Base-by-base conservation (phyloP, 2,888 invertebrate genomes). In the Agrilus mali region DNA sequence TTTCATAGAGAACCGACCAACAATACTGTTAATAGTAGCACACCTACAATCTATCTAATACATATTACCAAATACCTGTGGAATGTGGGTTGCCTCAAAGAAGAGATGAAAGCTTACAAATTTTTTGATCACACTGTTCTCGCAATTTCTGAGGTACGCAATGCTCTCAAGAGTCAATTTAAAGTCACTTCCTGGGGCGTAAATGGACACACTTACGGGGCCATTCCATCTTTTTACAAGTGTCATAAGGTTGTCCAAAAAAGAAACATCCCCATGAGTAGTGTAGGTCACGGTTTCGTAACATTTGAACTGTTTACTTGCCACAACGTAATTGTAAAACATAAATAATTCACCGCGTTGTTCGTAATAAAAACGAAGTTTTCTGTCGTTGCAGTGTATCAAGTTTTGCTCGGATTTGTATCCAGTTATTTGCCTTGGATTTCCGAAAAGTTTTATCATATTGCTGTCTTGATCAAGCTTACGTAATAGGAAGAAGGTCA, bases 231-330 rank as follows among this genome's bases (percentile, higher is more conserved):
- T 63, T 36, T 71, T 67, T 44, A 75, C 60, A 41, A 82, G 57
- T 2, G 73, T 72, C 48, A 71, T 70, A 47, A 80, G 59, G 60
- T 80, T 78, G 52, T 77, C 74, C 49, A 82, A 68, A 63, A 79
- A 82, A 7, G 78, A 77, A 54, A 69, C 77, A 54, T 81, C 80
- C 0, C 76, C 78, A 57, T 82, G 79, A 0, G 81, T 81, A 10
- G 80, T 77, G 54, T 78, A 78, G 0, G 81, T 82, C 32, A 82
- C 70, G 45, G 73, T 73, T 53, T 77, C 76, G 57, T 73, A 72
- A 57, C 79, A 80, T 38, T 60, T 10, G 12, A 49, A 41, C 0
- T 52, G 55, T 44, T 66, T 65, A 34, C 65, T 61, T 47, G 73
- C 75, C 10, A 66, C 63, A 44, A 78, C 67, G 53, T 76, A 73